These are phyloP conservation scores for Stegodyphus mimosarum DNA, from an alignment of 1,140 invertebrate species.

Conservation along the genomic window DNA sequence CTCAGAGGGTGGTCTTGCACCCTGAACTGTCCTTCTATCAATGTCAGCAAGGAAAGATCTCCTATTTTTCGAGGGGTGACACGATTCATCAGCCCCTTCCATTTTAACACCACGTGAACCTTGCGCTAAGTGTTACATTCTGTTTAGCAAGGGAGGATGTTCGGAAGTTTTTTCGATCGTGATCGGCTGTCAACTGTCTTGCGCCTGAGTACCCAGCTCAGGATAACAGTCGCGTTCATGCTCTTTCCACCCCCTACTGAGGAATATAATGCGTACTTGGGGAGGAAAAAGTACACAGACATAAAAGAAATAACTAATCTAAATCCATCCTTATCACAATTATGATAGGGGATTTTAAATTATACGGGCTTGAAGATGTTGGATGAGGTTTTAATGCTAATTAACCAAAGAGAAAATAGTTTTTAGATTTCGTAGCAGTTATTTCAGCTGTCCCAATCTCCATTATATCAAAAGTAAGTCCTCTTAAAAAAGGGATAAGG, in stretches of 20 bases:
- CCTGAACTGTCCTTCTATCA: constrained; percentile 27
- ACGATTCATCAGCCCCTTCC: not conserved
- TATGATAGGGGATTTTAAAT: no score
- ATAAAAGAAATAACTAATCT: no score
- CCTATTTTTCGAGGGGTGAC: not conserved
- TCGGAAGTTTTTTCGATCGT: not conserved
- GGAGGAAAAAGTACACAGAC: no score
- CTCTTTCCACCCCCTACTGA: not conserved
- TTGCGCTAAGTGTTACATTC: not conserved
- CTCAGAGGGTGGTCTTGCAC: constrained; percentile 45
- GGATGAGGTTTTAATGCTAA: no score
- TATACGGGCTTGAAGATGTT: no score
- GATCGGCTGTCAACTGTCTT: constrained; percentile 45
- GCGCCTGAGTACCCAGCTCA: constrained; percentile 4
- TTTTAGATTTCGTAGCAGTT: no score
- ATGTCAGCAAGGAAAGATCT: constrained; percentile 4
- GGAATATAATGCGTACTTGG: no score
- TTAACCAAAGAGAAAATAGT: no score
- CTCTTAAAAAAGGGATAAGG: no score
- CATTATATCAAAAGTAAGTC: no score
- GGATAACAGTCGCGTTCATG: not conserved
- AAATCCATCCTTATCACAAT: no score
- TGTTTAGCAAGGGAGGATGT: constrained; percentile 11
- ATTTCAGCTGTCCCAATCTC: no score
- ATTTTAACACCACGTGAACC: not conserved